Conservation (phyloP, 1,140 invertebrate genomes). For the Frieseomelitta varia region DNA sequence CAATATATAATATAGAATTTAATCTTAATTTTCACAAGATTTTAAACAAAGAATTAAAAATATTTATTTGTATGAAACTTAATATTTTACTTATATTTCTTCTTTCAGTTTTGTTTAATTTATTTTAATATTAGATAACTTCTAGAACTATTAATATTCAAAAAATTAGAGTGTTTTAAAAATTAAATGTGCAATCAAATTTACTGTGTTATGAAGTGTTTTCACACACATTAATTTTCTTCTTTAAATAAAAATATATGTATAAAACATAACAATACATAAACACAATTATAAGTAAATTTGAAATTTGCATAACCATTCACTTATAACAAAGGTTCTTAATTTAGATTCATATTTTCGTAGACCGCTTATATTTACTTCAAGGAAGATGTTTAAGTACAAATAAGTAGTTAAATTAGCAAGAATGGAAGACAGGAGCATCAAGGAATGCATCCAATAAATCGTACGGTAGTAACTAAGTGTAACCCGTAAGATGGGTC, state of each 20-base stretch:
- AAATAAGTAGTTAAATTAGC: conserved; percentile 66
- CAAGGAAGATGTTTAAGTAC: conserved; percentile 40
- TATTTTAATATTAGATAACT: background rate
- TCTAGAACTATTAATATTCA: background rate
- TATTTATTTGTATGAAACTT: background rate
- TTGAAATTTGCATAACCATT: background rate
- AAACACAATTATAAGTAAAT: background rate
- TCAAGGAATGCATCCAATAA: conserved; percentile 71
- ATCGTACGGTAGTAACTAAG: conserved; percentile 76
- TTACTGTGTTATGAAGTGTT: background rate
- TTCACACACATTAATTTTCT: background rate
- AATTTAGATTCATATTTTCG: conserved; percentile 62
- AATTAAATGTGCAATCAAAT: background rate
- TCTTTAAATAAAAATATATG: background rate
- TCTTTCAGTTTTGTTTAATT: background rate
- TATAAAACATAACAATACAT: background rate
- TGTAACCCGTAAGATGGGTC: conserved; percentile 72
- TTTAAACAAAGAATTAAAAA: background rate
- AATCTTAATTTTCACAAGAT: background rate
- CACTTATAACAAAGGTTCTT: background rate
- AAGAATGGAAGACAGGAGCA: conserved; percentile 65
- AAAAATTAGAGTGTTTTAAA: background rate
- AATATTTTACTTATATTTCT: background rate
- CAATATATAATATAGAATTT: background rate
- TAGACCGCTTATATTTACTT: conserved; percentile 67